Base-by-base conservation (phyloP, 2,797 vertebrate species). In the Hypotaenidia okinawae region DNA sequence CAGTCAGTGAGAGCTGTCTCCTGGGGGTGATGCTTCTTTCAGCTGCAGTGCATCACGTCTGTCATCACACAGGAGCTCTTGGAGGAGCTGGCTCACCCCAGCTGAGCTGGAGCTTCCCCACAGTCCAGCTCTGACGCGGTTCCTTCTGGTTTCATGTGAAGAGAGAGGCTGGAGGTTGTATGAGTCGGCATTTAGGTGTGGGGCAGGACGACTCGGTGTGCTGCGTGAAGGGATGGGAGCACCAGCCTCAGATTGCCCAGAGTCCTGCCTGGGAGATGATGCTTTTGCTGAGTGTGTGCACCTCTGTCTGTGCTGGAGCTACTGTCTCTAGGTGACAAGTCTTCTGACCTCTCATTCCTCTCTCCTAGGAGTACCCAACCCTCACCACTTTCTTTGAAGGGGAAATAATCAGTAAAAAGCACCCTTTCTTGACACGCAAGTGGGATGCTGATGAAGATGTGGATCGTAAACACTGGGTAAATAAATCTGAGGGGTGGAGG, bases 381-480 rank as follows among this genome's bases (percentile, higher is more conserved):
- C 98, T 99, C 94, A 99, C 99, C n/a, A 99, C 99, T 14, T 99
- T 99, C 97, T 99, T 99, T 72, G 99, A 99, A 78, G 99, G 99
- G 11, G 99, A 99, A 97, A 99, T 99, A 96, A 99, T 99, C 97
- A 99, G 99, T 97, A 98, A 98, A 96, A 99, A 99, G 82, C 98
- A 99, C 52, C 99, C 99, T 11, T 99, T 99, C 98, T 98, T 99
- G 92, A 99, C 99, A 1, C 98, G 99, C 73, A 99, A 99, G 94
- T 99, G 99, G 99, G 99, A 99, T 15, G 99, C 99, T 0, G 99
- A 99, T 7, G 99, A 99, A 96, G 99, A 99, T 7, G 99, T 99
- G 82, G 99, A 99, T 97, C 98, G 99, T 58, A 99, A 99, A 96
- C 99, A 99, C 97, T 99, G 99, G 99, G 99, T 99, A 97, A 97